These are phyloP conservation scores for Anguilla megastoma DNA, from an alignment of 2,797 vertebrate genomes.

Conservation along the genomic window DNA sequence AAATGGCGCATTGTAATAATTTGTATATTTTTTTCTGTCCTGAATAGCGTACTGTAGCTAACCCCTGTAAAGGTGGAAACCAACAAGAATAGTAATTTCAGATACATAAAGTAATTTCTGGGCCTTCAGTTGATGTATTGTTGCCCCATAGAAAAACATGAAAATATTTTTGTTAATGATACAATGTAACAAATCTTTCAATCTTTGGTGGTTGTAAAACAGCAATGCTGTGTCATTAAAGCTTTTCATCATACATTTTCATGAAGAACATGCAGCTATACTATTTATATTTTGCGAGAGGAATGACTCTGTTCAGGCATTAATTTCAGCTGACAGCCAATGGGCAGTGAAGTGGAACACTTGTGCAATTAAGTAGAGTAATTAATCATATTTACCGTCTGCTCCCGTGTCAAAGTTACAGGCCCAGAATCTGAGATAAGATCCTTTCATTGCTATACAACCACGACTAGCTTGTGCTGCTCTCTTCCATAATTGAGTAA, in stretches of 20 bases:
- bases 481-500: conserved; percentile 46
- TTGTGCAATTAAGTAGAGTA: conserved; percentile 73
- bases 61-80: background rate
- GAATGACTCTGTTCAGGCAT: conserved; percentile 70
- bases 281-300: conserved; percentile 73
- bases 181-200: background rate
- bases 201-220: conserved; percentile 25
- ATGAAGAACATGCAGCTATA: conserved; percentile 62
- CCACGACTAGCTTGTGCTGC: conserved; percentile 35
- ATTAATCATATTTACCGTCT: conserved; percentile 84
- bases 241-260: conserved; percentile 61
- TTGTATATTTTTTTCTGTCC: conserved; percentile 44
- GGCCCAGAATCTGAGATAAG: conserved; percentile 50
- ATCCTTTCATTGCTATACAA: conserved; percentile 36
- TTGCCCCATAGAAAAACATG: background rate
- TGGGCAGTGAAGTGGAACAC: conserved; percentile 78
- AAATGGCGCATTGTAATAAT: conserved; percentile 38
- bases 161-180: background rate
- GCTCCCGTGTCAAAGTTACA: conserved; percentile 69
- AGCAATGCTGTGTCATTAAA: conserved; percentile 41
- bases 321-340: conserved; percentile 82
- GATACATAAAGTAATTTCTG: background rate
- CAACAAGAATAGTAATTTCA: background rate
- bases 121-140: background rate
- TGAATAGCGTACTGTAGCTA: conserved; percentile 44